Percentiles rank a stretch among this genome's conserved stretches.
Evolutionary conservation across 2,113 vertebrate species (phyloP).

Genomic region (Lycocorax pyrrhopterus): DNA sequence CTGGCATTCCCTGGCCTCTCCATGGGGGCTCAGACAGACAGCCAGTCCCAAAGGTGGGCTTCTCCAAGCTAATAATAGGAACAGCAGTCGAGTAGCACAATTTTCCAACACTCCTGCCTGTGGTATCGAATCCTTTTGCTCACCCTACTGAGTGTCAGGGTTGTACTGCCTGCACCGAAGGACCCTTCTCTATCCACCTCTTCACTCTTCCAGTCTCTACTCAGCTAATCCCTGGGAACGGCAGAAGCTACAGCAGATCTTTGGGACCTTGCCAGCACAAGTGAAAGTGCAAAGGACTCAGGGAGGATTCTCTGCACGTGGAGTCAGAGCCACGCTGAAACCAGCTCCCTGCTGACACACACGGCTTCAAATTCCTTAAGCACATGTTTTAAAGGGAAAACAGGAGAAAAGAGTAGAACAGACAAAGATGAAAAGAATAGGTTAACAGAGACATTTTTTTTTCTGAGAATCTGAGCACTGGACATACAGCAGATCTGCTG

Average conservation of each 20-base stretch:
- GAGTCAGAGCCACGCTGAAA: not conserved
- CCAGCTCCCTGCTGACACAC: not conserved
- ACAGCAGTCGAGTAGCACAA: rapidly evolving
- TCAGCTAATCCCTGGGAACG: not conserved
- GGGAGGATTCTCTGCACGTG: not conserved
- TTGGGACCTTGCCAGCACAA: not conserved
- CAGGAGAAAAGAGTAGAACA: not conserved
- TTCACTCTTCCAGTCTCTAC: not conserved
- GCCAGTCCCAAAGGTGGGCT: not conserved
- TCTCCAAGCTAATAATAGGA: not conserved
- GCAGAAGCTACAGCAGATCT: not conserved
- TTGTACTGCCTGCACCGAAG: not conserved
- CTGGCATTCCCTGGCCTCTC: not conserved
- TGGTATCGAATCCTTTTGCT: not conserved
- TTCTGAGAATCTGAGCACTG: not conserved
- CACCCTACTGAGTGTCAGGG: not conserved
- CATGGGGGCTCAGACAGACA: not conserved
- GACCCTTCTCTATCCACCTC: not conserved
- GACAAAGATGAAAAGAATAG: not conserved
- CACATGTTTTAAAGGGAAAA: not conserved
- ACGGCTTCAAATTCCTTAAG: not conserved
- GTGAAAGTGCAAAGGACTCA: not conserved
- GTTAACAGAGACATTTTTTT: not conserved
- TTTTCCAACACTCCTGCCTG: not conserved
- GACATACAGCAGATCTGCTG: not conserved